Evolutionary conservation across 1,140 invertebrate species (phyloP).

Genomic region (Drosophila simulans): DNA sequence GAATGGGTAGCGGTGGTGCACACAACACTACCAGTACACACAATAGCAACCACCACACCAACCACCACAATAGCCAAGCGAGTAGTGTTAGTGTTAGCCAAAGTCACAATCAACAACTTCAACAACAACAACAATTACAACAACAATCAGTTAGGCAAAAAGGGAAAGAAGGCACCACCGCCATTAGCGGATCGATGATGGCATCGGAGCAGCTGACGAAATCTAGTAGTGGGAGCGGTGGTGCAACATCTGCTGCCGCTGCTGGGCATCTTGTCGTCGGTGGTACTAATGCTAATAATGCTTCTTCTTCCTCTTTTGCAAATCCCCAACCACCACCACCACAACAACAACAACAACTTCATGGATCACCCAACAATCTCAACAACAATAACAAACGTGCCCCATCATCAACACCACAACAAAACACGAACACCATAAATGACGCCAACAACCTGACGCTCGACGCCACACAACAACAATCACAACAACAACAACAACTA

Average conservation of each 20-base stretch:
- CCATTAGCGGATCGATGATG: constrained; percentile 69
- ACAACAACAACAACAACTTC: constrained; percentile 65
- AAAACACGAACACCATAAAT: constrained; percentile 54
- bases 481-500: constrained; percentile 41
- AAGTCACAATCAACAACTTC: constrained; percentile 54
- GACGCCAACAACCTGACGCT: constrained; percentile 76
- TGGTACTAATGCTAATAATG: constrained; percentile 85
- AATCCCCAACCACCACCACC: constrained; percentile 75
- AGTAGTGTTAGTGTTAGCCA: constrained; percentile 66
- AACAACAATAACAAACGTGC: constrained; percentile 68
- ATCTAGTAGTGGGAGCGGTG: constrained; percentile 83
- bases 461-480: constrained; percentile 61
- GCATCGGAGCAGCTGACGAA: constrained; percentile 81
- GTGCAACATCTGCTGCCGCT: constrained; percentile 76
- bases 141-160: constrained; percentile 79
- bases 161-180: constrained; percentile 82
- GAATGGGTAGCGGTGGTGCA: constrained; percentile 53
- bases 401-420: constrained; percentile 71
- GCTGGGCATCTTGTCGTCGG: constrained; percentile 81
- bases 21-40: constrained; percentile 62
- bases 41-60: constrained; percentile 44
- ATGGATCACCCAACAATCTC: constrained; percentile 79
- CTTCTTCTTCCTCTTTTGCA: constrained; percentile 85
- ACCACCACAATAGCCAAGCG: constrained; percentile 60
- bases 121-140: constrained; percentile 47